Evolutionary conservation across 2,797 vertebrate genomes (phyloP).

Genomic region (Melanotaenia trifasciata): DNA sequence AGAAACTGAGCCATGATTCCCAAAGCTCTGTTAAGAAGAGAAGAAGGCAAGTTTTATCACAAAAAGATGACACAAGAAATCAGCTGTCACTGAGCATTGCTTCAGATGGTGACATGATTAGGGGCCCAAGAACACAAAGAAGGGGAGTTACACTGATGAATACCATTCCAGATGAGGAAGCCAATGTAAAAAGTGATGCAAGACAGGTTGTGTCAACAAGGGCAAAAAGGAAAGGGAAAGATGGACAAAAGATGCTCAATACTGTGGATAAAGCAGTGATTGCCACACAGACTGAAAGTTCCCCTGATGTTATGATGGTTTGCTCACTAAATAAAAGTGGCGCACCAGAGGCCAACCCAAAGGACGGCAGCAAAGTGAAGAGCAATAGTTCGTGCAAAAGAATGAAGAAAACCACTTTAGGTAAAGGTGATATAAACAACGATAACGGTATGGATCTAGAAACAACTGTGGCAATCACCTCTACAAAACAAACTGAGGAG

Average conservation of each 20-base stretch:
- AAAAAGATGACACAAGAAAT: background rate
- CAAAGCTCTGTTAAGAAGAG: slow-evolving; percentile 53
- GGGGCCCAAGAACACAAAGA: background rate
- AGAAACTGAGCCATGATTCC: slow-evolving; percentile 9
- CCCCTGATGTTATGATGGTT: slow-evolving; percentile 4
- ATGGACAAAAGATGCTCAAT: slow-evolving; percentile 2
- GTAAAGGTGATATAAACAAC: slow-evolving; percentile 13
- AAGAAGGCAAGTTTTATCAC: slow-evolving; percentile 23
- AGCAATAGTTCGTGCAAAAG: slow-evolving; percentile 18
- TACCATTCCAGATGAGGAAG: background rate
- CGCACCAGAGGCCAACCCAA: slow-evolving; percentile 16
- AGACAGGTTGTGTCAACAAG: slow-evolving; percentile 20
- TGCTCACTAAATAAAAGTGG: slow-evolving; percentile 29
- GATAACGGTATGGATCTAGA: slow-evolving; percentile 48
- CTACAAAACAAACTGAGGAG: slow-evolving; percentile 6
- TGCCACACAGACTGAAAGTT: slow-evolving; percentile 6
- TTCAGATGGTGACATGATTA: slow-evolving; percentile 1
- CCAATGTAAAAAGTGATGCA: slow-evolving; percentile 8
- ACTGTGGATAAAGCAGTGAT: slow-evolving; percentile 5
- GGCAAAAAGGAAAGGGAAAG: slow-evolving; percentile 51
- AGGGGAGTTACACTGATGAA: slow-evolving; percentile 2
- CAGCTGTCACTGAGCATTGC: background rate
- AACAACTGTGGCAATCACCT: slow-evolving; percentile 36
- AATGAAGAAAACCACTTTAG: background rate
- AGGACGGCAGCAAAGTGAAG: slow-evolving; percentile 19